These are phyloP conservation scores for Harpagus bidentatus DNA, from an alignment of 2,113 vertebrate genomes.

Conservation along the genomic window DNA sequence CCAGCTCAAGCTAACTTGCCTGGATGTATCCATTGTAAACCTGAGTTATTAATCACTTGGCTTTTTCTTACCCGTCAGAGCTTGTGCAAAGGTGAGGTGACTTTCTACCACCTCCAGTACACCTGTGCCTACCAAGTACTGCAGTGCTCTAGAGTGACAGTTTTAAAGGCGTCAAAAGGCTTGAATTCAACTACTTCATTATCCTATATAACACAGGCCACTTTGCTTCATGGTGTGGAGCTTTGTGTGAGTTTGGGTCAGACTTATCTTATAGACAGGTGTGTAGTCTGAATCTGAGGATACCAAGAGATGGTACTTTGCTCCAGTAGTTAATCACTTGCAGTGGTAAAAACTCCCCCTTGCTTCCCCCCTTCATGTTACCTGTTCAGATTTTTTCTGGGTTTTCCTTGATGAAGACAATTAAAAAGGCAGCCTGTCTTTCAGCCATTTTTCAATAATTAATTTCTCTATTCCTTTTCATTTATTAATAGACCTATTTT, in stretches of 20 bases:
- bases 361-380: background rate
- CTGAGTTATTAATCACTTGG: rapidly evolving
- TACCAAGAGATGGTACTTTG: background rate
- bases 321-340: background rate
- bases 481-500: background rate
- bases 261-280: rapidly evolving
- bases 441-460: background rate
- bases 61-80: background rate
- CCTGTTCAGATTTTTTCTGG: background rate
- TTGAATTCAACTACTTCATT: background rate
- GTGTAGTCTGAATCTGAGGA: background rate
- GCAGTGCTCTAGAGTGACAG: background rate
- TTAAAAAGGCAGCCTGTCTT: background rate
- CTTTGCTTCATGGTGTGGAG: background rate
- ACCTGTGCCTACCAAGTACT: background rate
- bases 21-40: background rate
- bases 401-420: background rate
- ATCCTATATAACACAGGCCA: background rate
- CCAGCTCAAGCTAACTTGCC: background rate
- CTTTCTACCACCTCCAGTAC: background rate
- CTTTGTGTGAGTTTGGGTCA: background rate
- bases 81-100: background rate
- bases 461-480: background rate
- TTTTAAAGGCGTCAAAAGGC: background rate
- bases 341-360: background rate